Percentiles rank a stretch among this genome's conserved stretches.
Evolutionary conservation across 2,113 vertebrate genomes (phyloP).

Genomic region (Macaca fascicularis): T2T-MFA8v1.1 NC_088376.1:180449501-180450000

Average conservation of each 20-base stretch:
- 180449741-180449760: not conserved
- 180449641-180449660: not conserved
- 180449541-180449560: not conserved
- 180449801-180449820: not conserved
- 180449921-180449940: not conserved
- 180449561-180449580: not conserved
- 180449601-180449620: not conserved
- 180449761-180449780: not conserved
- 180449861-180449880: slow-evolving; percentile 18
- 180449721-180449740: not conserved
- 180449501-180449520: not conserved
- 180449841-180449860: not conserved
- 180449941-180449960: not conserved
- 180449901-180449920: not conserved
- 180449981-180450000: not conserved
- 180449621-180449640: not conserved
- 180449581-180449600: not conserved
- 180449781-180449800: not conserved
- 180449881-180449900: not conserved
- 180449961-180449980: not conserved
- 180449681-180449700: not conserved
- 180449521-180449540: not conserved
- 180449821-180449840: not conserved
- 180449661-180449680: slow-evolving; percentile 1
- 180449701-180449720: not conserved